Conservation (phyloP, 2,888 invertebrate species). For the Panorpa germanica region DNA sequence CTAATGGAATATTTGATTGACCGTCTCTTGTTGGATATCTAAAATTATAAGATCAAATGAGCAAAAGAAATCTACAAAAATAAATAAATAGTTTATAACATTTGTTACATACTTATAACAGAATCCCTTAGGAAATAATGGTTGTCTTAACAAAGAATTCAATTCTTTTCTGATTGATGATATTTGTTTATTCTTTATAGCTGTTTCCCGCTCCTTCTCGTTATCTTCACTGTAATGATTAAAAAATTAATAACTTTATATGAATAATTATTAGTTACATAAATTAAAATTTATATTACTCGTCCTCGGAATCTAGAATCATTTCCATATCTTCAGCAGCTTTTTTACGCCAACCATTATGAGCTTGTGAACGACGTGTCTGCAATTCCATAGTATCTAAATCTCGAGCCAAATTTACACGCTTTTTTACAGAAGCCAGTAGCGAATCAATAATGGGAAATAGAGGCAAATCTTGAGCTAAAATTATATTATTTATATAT, state of each 20-base stretch:
- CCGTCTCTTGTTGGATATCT: slow-evolving; percentile 25
- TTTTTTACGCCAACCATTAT: slow-evolving; percentile 71
- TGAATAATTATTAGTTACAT: background rate
- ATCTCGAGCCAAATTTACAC: slow-evolving; percentile 59
- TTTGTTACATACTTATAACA: slow-evolving; percentile 39
- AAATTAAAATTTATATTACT: slow-evolving; percentile 17
- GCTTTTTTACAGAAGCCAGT: slow-evolving; percentile 36
- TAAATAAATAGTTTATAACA: slow-evolving; percentile 15
- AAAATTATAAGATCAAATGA: slow-evolving; percentile 11
- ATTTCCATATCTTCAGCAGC: slow-evolving; percentile 84
- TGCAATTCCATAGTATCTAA: slow-evolving; percentile 59
- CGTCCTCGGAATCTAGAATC: slow-evolving; percentile 57
- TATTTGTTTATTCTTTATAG: slow-evolving; percentile 22
- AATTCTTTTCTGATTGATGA: slow-evolving; percentile 32
- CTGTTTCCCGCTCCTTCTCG: slow-evolving; percentile 18
- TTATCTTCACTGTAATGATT: slow-evolving; percentile 15
- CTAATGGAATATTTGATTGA: slow-evolving; percentile 16
- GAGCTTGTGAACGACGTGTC: slow-evolving; percentile 37
- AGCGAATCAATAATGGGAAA: slow-evolving; percentile 54
- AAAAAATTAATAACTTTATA: background rate
- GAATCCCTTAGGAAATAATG: slow-evolving; percentile 47
- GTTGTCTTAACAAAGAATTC: slow-evolving; percentile 29
- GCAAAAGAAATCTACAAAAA: no score
- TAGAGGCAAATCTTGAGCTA: slow-evolving; percentile 63
- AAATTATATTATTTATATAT: slow-evolving; percentile 15